Evolutionary conservation across 2,113 vertebrate species (phyloP).

Genomic region (Chionodraco myersi): DNA sequence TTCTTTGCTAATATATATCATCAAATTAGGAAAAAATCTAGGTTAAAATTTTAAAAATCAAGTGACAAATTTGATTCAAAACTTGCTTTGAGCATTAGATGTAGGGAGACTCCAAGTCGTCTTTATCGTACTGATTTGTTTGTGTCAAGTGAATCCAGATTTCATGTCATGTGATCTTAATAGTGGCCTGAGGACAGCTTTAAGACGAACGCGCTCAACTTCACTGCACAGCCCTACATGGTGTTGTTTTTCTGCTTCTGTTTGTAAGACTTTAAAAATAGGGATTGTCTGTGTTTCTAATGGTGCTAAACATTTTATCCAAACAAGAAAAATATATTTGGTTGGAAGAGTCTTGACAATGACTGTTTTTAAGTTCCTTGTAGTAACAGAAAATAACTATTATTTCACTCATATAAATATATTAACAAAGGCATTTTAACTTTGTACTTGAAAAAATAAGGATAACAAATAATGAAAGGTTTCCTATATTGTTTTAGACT

Average conservation of each 20-base stretch:
- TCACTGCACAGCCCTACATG: constrained; percentile 89
- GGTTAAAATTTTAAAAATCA: constrained; percentile 65
- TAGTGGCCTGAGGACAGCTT: constrained; percentile 73
- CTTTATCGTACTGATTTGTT: constrained; percentile 68
- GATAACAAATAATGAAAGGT: constrained; percentile 85
- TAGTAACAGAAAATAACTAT: constrained; percentile 92
- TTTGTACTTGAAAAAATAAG: constrained; percentile 98
- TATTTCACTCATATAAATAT: constrained; percentile 98
- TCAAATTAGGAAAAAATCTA: constrained; percentile 73
- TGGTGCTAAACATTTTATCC: constrained; percentile 99
- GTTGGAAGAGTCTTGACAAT: constrained; percentile 89
- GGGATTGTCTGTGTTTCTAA: constrained; percentile 91
- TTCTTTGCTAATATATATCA: constrained; percentile 88
- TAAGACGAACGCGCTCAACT: constrained; percentile 79
- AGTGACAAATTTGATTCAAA: constrained; percentile 78
- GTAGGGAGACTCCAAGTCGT: constrained; percentile 72
- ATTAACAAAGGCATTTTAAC: constrained; percentile 97
- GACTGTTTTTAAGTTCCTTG: constrained; percentile 95
- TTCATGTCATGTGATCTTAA: constrained; percentile 74
- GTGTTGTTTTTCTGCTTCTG: constrained; percentile 67
- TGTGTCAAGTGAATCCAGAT: constrained; percentile 75
- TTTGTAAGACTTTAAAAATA: constrained; percentile 78
- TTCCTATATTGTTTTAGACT: constrained; percentile 98
- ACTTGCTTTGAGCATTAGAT: constrained; percentile 76
- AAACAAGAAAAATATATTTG: constrained; percentile 93